Evolutionary conservation across 2,797 vertebrate genomes (phyloP).

Genomic region (Hapalemur alaotrensis): DNA sequence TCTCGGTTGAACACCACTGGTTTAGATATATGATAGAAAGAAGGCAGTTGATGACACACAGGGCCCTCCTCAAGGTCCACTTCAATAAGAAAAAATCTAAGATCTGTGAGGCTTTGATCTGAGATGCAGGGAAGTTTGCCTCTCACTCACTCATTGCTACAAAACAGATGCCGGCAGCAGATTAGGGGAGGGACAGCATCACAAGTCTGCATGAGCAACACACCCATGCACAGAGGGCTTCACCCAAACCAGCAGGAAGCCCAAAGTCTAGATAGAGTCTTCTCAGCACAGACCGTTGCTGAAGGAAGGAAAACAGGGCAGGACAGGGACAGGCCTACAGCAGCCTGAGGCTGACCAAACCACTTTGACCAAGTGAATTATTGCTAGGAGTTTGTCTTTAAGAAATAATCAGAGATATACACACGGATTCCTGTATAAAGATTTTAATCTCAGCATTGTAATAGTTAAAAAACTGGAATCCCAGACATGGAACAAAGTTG

Average conservation of each 20-base stretch:
- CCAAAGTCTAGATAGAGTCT: not conserved
- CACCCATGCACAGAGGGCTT: not conserved
- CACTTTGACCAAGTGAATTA: not conserved
- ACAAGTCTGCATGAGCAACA: not conserved
- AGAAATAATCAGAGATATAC: not conserved
- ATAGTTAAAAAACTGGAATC: not conserved
- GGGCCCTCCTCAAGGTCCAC: not conserved
- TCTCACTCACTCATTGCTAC: not conserved
- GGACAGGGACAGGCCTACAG: not conserved
- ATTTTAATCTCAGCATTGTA: not conserved
- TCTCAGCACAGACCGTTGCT: not conserved
- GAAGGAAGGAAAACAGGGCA: not conserved
- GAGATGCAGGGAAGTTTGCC: not conserved
- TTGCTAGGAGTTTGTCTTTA: not conserved
- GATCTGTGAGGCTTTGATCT: not conserved
- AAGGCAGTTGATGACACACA: not conserved
- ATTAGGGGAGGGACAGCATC: not conserved
- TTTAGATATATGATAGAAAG: not conserved
- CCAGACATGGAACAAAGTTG: not conserved
- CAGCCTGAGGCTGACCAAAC: not conserved
- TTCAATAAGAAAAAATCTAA: not conserved
- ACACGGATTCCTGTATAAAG: not conserved
- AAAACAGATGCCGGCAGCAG: not conserved
- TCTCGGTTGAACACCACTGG: not conserved
- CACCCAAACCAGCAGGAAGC: not conserved